These are phyloP conservation scores for Acanthurus lineatus DNA, from an alignment of 2,797 vertebrate genomes.

Conservation along the genomic window DNA sequence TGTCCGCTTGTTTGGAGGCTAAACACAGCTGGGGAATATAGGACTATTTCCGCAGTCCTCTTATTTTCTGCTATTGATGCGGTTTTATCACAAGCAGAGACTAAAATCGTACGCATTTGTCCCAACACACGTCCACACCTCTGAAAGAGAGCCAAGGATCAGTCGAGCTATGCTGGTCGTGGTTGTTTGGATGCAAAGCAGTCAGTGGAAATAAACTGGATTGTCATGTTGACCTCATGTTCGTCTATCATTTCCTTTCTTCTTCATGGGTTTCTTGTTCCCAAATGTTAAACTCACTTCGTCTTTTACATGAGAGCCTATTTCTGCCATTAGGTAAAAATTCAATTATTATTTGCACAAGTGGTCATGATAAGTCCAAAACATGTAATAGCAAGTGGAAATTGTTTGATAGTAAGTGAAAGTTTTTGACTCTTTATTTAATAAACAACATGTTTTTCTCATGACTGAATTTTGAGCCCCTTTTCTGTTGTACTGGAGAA, in stretches of 20 bases:
- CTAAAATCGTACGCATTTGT: constrained; percentile 13
- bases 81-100: constrained; percentile 4
- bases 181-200: background rate
- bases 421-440: background rate
- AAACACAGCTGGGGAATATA: constrained; percentile 36
- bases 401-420: background rate
- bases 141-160: background rate
- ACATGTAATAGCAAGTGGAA: background rate
- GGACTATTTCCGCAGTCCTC: constrained; percentile 18
- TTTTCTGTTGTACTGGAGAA: background rate
- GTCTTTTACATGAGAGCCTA: background rate
- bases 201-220: constrained; percentile 2
- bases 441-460: background rate
- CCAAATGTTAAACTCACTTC: background rate
- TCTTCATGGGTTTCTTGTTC: background rate
- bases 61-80: constrained; percentile 26
- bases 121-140: background rate
- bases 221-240: background rate
- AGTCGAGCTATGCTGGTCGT: background rate
- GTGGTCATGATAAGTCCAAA: background rate
- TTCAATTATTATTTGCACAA: background rate
- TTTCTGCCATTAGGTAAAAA: background rate
- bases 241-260: background rate
- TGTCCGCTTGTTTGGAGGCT: constrained; percentile 27
- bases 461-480: background rate